Evolutionary conservation across 2,888 invertebrate species (phyloP).

Genomic region (Chloroclystis v-ata): DNA sequence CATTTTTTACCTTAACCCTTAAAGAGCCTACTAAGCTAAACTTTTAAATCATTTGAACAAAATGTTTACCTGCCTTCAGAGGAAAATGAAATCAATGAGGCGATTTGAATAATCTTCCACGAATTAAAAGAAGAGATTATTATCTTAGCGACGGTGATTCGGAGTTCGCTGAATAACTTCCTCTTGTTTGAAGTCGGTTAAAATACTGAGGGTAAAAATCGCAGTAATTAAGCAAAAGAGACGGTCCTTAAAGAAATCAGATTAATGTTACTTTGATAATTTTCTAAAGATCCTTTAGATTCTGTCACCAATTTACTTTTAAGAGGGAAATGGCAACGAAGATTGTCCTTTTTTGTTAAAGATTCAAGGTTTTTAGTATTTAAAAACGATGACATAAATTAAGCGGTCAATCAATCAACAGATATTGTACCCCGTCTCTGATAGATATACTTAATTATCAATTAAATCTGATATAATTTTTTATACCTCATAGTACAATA

Average conservation of each 20-base stretch:
- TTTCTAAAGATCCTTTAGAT: conserved; percentile 1
- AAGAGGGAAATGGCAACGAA: no score
- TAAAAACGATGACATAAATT: no score
- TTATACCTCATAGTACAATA: no score
- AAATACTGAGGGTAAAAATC: conserved; percentile 3
- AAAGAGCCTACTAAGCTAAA: no score
- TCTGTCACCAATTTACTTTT: background rate
- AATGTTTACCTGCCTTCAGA: background rate
- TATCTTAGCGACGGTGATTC: conserved; percentile 30
- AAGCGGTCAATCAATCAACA: no score
- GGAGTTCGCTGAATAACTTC: conserved; percentile 8
- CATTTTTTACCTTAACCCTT: no score
- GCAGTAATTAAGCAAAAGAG: conserved; percentile 6
- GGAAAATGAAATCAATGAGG: conserved; percentile 21
- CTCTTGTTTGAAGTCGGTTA: conserved; percentile 8
- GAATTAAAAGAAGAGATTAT: conserved; percentile 29
- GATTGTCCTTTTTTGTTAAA: no score
- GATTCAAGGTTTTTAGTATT: no score
- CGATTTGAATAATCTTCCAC: conserved; percentile 28
- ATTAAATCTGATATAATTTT: no score
- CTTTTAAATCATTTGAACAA: background rate
- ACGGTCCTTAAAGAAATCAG: conserved; percentile 9
- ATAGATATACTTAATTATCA: no score
- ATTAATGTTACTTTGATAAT: conserved; percentile 11
- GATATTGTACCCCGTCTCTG: no score